Conservation (phyloP, 2,888 invertebrate species). For the Monoplex corrugatus region DNA sequence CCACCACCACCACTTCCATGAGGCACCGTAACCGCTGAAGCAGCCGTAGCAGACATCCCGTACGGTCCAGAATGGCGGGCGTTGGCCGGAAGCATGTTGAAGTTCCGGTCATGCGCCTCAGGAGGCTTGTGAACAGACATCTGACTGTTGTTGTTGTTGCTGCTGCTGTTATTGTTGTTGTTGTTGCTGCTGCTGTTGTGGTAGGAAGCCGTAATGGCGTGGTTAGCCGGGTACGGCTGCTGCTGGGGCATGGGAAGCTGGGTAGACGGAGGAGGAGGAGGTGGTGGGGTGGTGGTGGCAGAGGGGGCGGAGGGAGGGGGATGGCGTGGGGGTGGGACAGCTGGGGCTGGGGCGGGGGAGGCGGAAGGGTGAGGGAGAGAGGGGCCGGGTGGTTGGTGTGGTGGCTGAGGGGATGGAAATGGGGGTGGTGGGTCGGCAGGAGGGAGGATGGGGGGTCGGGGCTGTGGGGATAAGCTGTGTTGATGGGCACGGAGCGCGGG, state of each 20-base stretch:
- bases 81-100: conserved; percentile 59
- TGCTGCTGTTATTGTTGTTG: conserved; percentile 12
- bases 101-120: conserved; percentile 66
- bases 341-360: neutral
- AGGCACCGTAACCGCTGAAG: neutral
- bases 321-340: conserved; percentile 4
- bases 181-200: conserved; percentile 24
- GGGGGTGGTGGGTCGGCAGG: conserved; percentile 38
- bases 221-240: conserved; percentile 49
- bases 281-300: conserved; percentile 35
- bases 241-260: conserved; percentile 46
- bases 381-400: conserved; percentile 45
- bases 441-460: neutral
- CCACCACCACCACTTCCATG: too few species aligned
- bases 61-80: conserved; percentile 67
- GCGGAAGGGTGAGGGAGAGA: neutral
- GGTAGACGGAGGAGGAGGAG: conserved; percentile 44
- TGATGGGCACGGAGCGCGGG: conserved; percentile 25
- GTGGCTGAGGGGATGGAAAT: conserved; percentile 58
- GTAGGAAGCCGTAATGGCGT: conserved; percentile 48
- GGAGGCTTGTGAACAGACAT: conserved; percentile 16
- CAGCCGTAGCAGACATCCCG: too few species aligned
- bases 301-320: conserved; percentile 33
- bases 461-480: conserved; percentile 1
- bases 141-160: conserved; percentile 10